phyloP scores from a whole-genome alignment of 1,140 invertebrate genomes.

The Linepithema humile region DNA sequence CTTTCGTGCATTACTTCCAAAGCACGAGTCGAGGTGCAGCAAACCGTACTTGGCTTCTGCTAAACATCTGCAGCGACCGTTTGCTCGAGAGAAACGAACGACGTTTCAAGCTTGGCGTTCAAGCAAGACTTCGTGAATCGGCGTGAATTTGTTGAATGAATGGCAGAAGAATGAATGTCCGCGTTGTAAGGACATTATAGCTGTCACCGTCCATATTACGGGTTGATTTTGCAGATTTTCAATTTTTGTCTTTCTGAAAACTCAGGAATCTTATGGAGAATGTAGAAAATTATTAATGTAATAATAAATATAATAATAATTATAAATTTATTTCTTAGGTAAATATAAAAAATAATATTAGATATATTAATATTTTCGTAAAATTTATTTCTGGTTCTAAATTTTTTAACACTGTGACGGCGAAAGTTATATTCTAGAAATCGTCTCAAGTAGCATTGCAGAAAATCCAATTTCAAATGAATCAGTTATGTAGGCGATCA shows the following conservation, averaged over 20 bases:
- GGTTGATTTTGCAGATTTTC: not conserved
- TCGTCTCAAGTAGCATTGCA: no score
- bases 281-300: not conserved
- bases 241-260: not conserved
- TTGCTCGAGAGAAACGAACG: slow-evolving; percentile 42
- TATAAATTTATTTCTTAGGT: not conserved
- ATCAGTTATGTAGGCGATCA: not conserved
- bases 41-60: slow-evolving; percentile 34
- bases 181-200: not conserved
- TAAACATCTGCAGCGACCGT: slow-evolving; percentile 44
- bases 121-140: not conserved
- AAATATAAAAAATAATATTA: not conserved
- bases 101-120: not conserved
- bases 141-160: slow-evolving; percentile 19
- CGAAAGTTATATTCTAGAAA: not conserved
- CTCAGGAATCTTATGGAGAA: not conserved
- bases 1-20: slow-evolving; percentile 43
- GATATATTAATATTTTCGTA: not conserved
- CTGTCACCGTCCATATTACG: not conserved
- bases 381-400: not conserved
- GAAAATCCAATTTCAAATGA: no score
- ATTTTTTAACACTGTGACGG: not conserved
- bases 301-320: slow-evolving; percentile 3
- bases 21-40: slow-evolving; percentile 28
- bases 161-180: slow-evolving; percentile 11